Percentiles rank a stretch among this genome's conserved stretches.
These are phyloP conservation scores for Drosophila punjabiensis DNA, from an alignment of 1,140 invertebrate genomes.

Conservation along the genomic window DNA sequence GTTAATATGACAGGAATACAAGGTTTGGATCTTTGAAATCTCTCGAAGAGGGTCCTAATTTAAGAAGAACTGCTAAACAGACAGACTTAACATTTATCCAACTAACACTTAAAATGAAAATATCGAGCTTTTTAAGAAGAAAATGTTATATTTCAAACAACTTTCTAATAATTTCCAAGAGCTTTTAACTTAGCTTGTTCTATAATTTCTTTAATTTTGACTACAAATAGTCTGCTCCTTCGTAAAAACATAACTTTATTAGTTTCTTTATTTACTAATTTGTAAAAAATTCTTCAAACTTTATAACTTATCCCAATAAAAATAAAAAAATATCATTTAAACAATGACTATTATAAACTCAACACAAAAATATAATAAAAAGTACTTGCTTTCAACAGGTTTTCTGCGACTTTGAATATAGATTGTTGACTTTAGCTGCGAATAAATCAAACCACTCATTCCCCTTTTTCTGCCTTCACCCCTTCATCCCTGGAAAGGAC, in stretches of 20 bases:
- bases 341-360: not conserved
- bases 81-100: no score
- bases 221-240: not conserved
- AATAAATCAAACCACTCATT: slow-evolving; percentile 29
- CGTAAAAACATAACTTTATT: not conserved
- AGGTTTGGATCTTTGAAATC: no score
- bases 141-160: not conserved
- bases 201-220: not conserved
- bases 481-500: slow-evolving; percentile 6
- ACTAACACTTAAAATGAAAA: no score
- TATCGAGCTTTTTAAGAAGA: not conserved
- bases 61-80: no score
- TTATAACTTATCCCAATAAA: no score
- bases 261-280: not conserved
- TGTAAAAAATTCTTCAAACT: rapidly evolving
- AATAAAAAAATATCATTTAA: not conserved
- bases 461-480: not conserved
- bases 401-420: slow-evolving; percentile 18
- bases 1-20: no score
- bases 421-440: slow-evolving; percentile 29
- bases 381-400: slow-evolving; percentile 26
- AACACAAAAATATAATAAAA: not conserved
- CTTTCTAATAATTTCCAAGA: not conserved
- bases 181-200: not conserved
- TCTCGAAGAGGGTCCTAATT: not conserved